These are phyloP conservation scores for Coracopsis vasa DNA, from an alignment of 2,113 vertebrate genomes.

Conservation along the genomic window DNA sequence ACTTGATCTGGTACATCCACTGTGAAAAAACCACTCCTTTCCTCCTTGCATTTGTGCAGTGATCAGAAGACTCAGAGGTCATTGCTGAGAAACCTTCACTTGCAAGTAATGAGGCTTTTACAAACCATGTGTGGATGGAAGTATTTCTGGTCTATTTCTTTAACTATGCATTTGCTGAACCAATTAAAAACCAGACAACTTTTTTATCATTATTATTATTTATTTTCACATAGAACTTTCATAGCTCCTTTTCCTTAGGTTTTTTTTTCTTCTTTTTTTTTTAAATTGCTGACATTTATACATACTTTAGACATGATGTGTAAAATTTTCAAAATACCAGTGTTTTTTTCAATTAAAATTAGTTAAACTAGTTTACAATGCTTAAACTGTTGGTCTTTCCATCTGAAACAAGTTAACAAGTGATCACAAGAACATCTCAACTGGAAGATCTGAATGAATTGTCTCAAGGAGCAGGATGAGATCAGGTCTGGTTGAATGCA, in stretches of 20 bases:
- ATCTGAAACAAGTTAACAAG: background rate
- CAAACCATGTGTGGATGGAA: accelerated
- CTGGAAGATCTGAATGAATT: background rate
- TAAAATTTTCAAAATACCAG: background rate
- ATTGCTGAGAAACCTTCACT: background rate
- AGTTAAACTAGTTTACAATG: background rate
- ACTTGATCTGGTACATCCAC: background rate
- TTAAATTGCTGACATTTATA: background rate
- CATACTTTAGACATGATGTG: background rate
- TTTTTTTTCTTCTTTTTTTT: too few relatives aligned
- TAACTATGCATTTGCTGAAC: background rate
- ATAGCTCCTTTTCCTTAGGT: too few relatives aligned
- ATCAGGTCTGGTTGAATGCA: background rate
- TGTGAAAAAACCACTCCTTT: background rate
- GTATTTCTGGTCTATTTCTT: background rate
- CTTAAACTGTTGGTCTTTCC: background rate
- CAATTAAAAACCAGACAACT: background rate
- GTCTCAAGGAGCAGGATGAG: background rate
- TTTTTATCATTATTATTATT: background rate
- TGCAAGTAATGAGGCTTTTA: background rate
- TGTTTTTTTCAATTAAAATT: background rate
- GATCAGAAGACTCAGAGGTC: background rate
- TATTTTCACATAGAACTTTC: background rate
- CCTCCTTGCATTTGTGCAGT: accelerated
- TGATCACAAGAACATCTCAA: background rate